A percentile compares a stretch with the other conserved stretches of the same genome.
Conservation (phyloP, 2,797 vertebrate species). For the Tapera naevia region DNA sequence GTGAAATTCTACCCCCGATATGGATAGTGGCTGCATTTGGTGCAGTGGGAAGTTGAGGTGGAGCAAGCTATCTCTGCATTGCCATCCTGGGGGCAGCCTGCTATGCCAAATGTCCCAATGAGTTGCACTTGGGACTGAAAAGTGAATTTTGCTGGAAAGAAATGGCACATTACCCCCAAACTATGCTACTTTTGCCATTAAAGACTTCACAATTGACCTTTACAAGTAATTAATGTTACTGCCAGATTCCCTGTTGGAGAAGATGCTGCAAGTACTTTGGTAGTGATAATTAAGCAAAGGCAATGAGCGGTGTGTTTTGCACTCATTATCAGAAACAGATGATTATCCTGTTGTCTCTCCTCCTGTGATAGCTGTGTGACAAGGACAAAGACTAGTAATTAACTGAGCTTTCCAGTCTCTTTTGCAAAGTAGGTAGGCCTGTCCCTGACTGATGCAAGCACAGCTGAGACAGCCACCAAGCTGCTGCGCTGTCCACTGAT, state of each 20-base stretch:
- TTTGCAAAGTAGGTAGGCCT: constrained; percentile 2
- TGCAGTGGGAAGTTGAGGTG: background rate
- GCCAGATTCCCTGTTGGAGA: constrained; percentile 50
- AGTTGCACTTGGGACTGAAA: constrained; percentile 4
- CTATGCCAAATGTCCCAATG: background rate
- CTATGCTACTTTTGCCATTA: constrained; percentile 50
- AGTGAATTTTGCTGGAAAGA: constrained; percentile 46
- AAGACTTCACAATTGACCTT: constrained; percentile 67
- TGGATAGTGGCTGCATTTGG: background rate
- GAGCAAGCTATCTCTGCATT: constrained; percentile 2
- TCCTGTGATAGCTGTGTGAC: constrained; percentile 44
- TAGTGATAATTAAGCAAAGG: constrained; percentile 67
- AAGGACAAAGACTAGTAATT: constrained; percentile 50
- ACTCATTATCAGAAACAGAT: constrained; percentile 50
- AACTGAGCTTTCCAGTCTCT: constrained; percentile 38
- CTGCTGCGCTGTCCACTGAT: background rate
- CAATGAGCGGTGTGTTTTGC: constrained; percentile 40
- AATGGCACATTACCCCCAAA: constrained; percentile 54
- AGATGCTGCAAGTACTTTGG: constrained; percentile 40
- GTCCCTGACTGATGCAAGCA: background rate
- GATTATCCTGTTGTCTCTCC: constrained; percentile 45
- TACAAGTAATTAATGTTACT: constrained; percentile 67
- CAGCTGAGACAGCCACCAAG: background rate
- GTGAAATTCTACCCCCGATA: background rate
- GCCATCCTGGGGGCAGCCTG: constrained; percentile 19